Percentiles rank a stretch among this genome's conserved stretches.
Evolutionary conservation across 2,113 vertebrate species (phyloP).

Genomic region (Heterotis niloticus): DNA sequence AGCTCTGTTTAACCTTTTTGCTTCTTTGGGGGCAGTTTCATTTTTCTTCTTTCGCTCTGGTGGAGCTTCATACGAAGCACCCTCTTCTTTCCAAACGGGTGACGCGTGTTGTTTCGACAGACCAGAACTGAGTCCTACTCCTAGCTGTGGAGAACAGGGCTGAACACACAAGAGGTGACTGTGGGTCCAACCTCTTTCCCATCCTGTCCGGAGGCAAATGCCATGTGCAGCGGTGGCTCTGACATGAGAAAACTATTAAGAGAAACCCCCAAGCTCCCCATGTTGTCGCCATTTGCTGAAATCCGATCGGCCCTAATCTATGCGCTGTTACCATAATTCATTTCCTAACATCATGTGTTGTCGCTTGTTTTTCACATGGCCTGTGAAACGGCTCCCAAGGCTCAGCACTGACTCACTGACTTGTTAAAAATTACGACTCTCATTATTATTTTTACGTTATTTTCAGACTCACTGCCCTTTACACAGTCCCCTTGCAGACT

Average conservation of each 20-base stretch:
- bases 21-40: not conserved
- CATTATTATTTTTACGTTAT: too few species aligned
- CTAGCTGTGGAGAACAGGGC: too few species aligned
- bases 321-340: conserved; percentile 37
- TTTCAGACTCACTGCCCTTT: too few species aligned
- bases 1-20: not conserved
- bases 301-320: conserved; percentile 26
- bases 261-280: conserved; percentile 31
- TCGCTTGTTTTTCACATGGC: conserved; percentile 37
- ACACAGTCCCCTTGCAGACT: too few species aligned
- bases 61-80: too few species aligned
- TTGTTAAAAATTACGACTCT: too few species aligned
- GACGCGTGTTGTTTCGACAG: too few species aligned
- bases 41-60: not conserved
- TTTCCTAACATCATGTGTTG: not conserved
- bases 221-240: not conserved
- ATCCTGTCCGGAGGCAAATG: too few species aligned
- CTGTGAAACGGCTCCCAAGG: not conserved
- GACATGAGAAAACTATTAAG: conserved; percentile 35
- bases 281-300: conserved; percentile 33
- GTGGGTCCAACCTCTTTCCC: conserved; percentile 6
- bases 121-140: too few species aligned
- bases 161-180: not conserved
- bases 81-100: too few species aligned
- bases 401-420: not conserved